These are phyloP conservation scores for Capreolus pygargus DNA, from an alignment of 2,113 vertebrate genomes.

Conservation along the genomic window DNA sequence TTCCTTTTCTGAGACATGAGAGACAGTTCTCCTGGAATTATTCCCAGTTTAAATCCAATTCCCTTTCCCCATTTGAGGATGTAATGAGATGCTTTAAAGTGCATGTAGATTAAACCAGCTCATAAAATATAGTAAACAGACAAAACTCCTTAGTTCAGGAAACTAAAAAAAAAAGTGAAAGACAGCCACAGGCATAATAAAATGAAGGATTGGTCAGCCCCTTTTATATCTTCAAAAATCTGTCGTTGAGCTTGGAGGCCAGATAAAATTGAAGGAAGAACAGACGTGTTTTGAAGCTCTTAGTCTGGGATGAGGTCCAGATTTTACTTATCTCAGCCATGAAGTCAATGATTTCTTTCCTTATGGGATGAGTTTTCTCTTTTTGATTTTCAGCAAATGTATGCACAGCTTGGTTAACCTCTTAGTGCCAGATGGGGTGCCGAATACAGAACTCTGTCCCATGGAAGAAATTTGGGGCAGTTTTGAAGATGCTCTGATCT, in stretches of 20 bases:
- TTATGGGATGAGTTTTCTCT: slow-evolving; percentile 40
- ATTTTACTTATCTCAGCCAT: slow-evolving; percentile 41
- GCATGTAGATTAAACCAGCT: slow-evolving; percentile 25
- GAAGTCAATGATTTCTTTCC: slow-evolving; percentile 28
- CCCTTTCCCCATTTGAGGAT: slow-evolving; percentile 23
- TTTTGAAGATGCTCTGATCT: slow-evolving; percentile 89
- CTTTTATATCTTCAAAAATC: slow-evolving; percentile 43
- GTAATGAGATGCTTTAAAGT: slow-evolving; percentile 23
- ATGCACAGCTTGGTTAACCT: slow-evolving; percentile 90
- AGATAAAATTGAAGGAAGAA: slow-evolving; percentile 27
- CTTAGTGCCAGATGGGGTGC: slow-evolving; percentile 84
- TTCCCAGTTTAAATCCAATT: slow-evolving; percentile 36
- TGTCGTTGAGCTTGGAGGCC: slow-evolving; percentile 36
- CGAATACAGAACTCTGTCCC: slow-evolving; percentile 81
- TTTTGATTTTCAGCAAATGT: slow-evolving; percentile 86
- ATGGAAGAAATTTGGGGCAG: slow-evolving; percentile 89
- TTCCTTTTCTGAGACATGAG: slow-evolving; percentile 35
- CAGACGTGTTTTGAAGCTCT: slow-evolving; percentile 34
- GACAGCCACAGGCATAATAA: neutral
- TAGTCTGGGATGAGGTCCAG: slow-evolving; percentile 35
- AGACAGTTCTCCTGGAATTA: slow-evolving; percentile 26
- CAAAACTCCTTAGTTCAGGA: neutral
- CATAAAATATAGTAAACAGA: slow-evolving; percentile 47
- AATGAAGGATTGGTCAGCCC: neutral
- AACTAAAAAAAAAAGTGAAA: slow-evolving; percentile 45